Evolutionary conservation across 2,888 invertebrate genomes (phyloP).

Genomic region (Drosophila pseudotalamancana): DNA sequence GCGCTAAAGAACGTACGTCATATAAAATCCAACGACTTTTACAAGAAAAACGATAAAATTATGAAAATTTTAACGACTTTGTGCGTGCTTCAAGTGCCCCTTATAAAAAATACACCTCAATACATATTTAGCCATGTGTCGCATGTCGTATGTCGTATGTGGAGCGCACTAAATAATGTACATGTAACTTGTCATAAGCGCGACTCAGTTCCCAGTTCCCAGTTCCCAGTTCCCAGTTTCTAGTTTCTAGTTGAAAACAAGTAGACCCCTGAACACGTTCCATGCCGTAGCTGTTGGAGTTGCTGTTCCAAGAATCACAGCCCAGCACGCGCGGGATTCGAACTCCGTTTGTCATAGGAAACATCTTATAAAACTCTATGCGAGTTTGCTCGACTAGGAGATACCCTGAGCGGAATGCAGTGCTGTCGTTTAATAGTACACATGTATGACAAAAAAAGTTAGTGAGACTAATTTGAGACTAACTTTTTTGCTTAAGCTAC

Average conservation of each 20-base stretch:
- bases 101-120: background rate
- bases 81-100: slow-evolving; percentile 18
- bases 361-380: too few relatives aligned
- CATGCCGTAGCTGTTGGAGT: slow-evolving; percentile 50
- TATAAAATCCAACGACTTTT: slow-evolving; percentile 52
- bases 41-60: slow-evolving; percentile 81
- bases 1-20: slow-evolving; percentile 52
- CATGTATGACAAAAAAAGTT: too few relatives aligned
- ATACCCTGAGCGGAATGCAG: too few relatives aligned
- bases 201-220: slow-evolving; percentile 32
- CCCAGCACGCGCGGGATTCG: slow-evolving; percentile 62
- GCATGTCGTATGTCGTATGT: slow-evolving; percentile 50
- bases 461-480: too few relatives aligned
- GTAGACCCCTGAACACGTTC: slow-evolving; percentile 67
- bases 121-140: slow-evolving; percentile 38
- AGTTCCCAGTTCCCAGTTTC: slow-evolving; percentile 13
- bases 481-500: too few relatives aligned
- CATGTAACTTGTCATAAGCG: slow-evolving; percentile 70
- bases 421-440: too few relatives aligned
- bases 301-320: slow-evolving; percentile 71
- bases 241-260: slow-evolving; percentile 10
- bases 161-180: slow-evolving; percentile 67
- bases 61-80: slow-evolving; percentile 68
- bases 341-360: slow-evolving; percentile 31
- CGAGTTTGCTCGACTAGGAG: too few relatives aligned